These are phyloP conservation scores for Rhinichthys osculus DNA, from an alignment of 2,797 vertebrate genomes.

Conservation along the genomic window DNA sequence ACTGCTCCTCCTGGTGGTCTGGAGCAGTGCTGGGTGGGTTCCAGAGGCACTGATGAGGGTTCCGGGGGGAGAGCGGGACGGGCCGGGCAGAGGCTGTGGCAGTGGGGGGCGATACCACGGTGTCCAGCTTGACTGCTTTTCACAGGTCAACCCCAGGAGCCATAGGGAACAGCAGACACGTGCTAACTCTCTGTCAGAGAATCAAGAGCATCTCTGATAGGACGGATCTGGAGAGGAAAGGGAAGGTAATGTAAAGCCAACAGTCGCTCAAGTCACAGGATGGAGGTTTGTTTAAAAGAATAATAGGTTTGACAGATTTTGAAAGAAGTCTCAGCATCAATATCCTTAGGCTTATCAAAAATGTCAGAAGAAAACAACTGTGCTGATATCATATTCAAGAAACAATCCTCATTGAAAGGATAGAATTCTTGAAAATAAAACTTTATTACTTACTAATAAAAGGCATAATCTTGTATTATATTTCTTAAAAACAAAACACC, in stretches of 20 bases:
- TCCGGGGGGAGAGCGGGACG: conserved; percentile 70
- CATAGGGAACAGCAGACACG: conserved; percentile 75
- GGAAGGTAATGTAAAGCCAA: neutral
- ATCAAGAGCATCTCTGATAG: conserved; percentile 33
- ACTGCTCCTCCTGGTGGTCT: conserved; percentile 82
- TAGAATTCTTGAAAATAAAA: neutral
- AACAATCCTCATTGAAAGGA: neutral
- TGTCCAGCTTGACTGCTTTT: conserved; percentile 97
- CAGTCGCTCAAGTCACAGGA: neutral
- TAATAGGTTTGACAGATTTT: neutral
- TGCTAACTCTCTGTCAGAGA: neutral
- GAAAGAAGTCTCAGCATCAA: too few species aligned
- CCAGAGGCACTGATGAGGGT: conserved; percentile 65
- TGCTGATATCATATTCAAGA: too few species aligned
- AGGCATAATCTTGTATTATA: neutral
- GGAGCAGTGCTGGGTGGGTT: conserved; percentile 72
- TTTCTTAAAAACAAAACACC: neutral
- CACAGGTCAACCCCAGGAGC: conserved; percentile 84
- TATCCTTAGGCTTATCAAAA: too few species aligned
- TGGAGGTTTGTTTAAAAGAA: neutral
- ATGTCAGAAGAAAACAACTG: too few species aligned
- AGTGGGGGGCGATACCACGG: conserved; percentile 83
- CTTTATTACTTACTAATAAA: neutral
- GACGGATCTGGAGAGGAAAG: conserved; percentile 57
- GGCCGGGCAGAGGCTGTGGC: conserved; percentile 81